phyloP scores from a whole-genome alignment of 2,113 vertebrate species.

The Boleophthalmus pectinirostris region DNA sequence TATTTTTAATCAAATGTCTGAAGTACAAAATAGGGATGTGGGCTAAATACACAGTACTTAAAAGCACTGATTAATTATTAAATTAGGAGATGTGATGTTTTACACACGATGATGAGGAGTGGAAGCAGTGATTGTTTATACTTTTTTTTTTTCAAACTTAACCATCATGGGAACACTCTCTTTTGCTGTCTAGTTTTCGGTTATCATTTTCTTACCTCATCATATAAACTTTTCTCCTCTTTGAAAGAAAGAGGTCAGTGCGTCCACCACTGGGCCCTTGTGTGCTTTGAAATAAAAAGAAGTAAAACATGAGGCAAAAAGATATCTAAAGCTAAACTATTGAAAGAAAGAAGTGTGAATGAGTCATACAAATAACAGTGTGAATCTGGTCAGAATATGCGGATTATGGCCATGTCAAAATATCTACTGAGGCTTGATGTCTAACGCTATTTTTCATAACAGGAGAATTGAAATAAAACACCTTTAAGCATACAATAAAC shows the following conservation, averaged over 20 bases:
- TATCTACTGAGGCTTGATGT: not conserved
- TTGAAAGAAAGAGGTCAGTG: slow-evolving; percentile 70
- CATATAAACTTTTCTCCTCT: slow-evolving; percentile 30
- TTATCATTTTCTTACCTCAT: slow-evolving; percentile 19
- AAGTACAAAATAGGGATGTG: not conserved
- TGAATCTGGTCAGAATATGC: slow-evolving; percentile 57
- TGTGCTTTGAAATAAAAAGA: slow-evolving; percentile 47
- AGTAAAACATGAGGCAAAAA: slow-evolving; percentile 52
- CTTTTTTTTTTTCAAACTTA: slow-evolving; percentile 18
- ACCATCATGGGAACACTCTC: slow-evolving; percentile 32
- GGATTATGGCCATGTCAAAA: slow-evolving; percentile 38
- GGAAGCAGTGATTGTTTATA: not conserved
- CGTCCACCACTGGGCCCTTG: slow-evolving; percentile 43
- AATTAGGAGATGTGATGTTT: not conserved
- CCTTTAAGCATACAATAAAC: not conserved
- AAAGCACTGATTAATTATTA: not conserved
- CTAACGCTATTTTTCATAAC: not conserved
- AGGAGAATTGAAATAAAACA: no score
- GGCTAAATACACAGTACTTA: not conserved
- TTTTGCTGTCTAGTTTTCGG: slow-evolving; percentile 13
- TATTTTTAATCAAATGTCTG: not conserved
- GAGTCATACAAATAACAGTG: slow-evolving; percentile 57
- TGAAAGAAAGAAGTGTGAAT: slow-evolving; percentile 26
- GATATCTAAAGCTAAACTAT: slow-evolving; percentile 62
- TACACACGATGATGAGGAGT: not conserved